Percentiles rank a stretch among this genome's conserved stretches.
Evolutionary conservation across 2,888 invertebrate species (phyloP).

Genomic region (Eilema sororculum): DNA sequence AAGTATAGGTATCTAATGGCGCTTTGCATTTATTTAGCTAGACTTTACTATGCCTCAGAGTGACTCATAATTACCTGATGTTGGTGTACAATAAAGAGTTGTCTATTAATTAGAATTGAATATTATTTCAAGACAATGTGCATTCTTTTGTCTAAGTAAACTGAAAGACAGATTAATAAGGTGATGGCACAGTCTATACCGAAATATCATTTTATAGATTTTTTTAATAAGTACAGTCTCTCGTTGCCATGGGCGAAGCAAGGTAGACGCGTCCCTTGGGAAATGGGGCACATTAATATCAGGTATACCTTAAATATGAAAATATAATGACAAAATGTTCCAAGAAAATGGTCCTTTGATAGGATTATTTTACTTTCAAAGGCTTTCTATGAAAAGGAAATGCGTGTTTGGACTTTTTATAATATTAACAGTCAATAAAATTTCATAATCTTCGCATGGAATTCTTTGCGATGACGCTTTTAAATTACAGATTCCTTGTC

Average conservation of each 20-base stretch:
- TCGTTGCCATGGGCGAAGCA: not conserved
- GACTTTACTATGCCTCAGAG: too few species aligned
- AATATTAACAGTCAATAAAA: conserved; percentile 5
- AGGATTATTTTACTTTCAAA: conserved; percentile 20
- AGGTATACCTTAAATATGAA: not conserved
- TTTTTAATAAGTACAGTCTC: not conserved
- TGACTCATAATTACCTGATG: too few species aligned
- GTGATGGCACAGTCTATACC: not conserved
- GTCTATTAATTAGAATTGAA: too few species aligned
- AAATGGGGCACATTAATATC: not conserved
- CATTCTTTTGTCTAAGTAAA: not conserved
- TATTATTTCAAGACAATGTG: too few species aligned
- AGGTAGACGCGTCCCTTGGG: not conserved
- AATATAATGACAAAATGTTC: conserved; percentile 16
- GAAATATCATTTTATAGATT: not conserved
- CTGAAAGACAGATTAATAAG: not conserved
- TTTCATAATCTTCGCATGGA: conserved; percentile 3
- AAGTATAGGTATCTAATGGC: too few species aligned
- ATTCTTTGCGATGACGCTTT: not conserved
- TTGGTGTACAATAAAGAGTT: too few species aligned
- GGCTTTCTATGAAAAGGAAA: conserved; percentile 16
- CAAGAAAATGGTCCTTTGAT: conserved; percentile 10
- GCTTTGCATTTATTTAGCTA: too few species aligned
- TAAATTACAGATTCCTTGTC: not conserved
- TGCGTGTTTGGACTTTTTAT: conserved; percentile 18